Evolutionary conservation across 2,113 vertebrate species (phyloP), one percentile per base, ranked within the genome.

Genomic region (Ancistrus triradiatus): DNA sequence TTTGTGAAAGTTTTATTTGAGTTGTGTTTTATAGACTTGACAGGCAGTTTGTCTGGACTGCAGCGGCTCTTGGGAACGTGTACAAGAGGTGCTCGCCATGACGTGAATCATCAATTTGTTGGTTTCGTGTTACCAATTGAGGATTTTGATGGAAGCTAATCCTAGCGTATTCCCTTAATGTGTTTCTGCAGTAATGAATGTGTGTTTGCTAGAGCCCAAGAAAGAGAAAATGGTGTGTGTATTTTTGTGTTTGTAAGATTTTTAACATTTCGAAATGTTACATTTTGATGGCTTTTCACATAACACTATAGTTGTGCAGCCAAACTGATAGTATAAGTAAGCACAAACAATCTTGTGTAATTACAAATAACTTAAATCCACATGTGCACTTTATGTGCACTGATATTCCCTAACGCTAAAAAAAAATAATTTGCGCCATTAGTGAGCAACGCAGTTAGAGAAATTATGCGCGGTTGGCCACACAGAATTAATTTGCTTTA

Each of bases 401-500:
- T 14, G 18, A 17, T 44, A 47, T 7, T 27, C 21, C 44, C 21
- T 35, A 44, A 37, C 51, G 25, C 43, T 42, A 9, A 33, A 57
- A 63, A 50, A 43, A 53, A 22, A 21, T 52, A 4, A 46, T 37
- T 52, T 14, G 42, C 44, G 59, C 37, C 28, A 64, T 59, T 59
- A 59, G 47, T 37, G 43, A 35, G 31, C 68, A 47, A 17, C 17
- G 40, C 47, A 46, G 44, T 59, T 46, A 51, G 31, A 50, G 22
- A 28, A 59, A 63, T 64, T 33, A 46, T 47, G 40, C 58, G 68
- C 28, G 68, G 61, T 64, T 57, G 61, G 28, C 61, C 61, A 70
- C 68, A 70, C 68, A 70, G 53, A 57, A 64, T 65, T 70, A 52
- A 70, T 70, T 50, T 59, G 68, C 61, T 70, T 70, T 43, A 70